phyloP scores from a whole-genome alignment of 1,140 invertebrate species.

The Bradynema listronoti region DNA sequence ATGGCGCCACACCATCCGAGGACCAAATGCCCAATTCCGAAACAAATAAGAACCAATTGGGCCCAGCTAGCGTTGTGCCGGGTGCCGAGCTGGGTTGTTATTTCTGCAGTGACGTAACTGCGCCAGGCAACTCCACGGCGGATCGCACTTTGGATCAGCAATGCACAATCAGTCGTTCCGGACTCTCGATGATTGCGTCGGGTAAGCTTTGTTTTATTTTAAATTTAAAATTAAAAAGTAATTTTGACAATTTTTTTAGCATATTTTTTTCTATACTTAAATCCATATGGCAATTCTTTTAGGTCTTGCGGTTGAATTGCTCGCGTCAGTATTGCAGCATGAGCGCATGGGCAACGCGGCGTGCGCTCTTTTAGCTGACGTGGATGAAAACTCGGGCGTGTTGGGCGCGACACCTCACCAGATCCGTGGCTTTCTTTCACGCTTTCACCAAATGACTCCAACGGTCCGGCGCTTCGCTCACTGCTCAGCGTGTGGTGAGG shows the following conservation, averaged over 20 bases:
- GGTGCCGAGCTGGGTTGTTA: constrained; percentile 85
- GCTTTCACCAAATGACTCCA: constrained; percentile 43
- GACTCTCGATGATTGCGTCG: constrained; percentile 80
- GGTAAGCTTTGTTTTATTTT: constrained; percentile 51
- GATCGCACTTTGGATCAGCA: constrained; percentile 95
- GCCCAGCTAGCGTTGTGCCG: constrained; percentile 51
- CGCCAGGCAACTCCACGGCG: constrained; percentile 71
- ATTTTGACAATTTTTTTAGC: background rate
- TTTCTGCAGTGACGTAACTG: constrained; percentile 97
- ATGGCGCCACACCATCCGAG: constrained; percentile 64
- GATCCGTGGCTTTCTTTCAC: constrained; percentile 38
- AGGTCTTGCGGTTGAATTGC: constrained; percentile 78
- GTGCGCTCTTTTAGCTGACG: constrained; percentile 60
- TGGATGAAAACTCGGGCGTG: constrained; percentile 39
- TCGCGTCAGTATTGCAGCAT: constrained; percentile 80
- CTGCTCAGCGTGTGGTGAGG: constrained; percentile 35
- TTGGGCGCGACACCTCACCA: constrained; percentile 78
- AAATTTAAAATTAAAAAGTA: background rate
- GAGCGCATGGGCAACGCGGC: constrained; percentile 67
- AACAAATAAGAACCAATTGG: background rate
- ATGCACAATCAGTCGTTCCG: constrained; percentile 93
- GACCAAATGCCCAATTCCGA: background rate
- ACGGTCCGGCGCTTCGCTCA: constrained; percentile 28
- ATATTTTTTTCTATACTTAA: constrained; percentile 3
- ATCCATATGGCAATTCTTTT: constrained; percentile 3